Evolutionary conservation across 2,113 vertebrate genomes (phyloP).

Genomic region (Emydura subglobosa): DNA sequence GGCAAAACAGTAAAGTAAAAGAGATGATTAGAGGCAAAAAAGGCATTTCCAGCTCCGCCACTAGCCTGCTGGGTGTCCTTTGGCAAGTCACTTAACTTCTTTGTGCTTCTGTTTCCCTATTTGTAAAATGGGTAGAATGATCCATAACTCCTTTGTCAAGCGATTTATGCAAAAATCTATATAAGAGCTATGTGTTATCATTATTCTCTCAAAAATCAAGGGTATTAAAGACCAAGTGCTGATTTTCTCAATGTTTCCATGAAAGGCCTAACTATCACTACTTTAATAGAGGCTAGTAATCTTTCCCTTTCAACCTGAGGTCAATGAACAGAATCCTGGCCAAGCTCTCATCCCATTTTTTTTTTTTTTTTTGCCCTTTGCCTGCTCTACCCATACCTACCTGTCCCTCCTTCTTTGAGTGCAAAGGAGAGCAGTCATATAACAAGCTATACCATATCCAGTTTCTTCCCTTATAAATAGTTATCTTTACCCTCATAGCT

Average conservation of each 20-base stretch:
- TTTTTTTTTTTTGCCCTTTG: neutral
- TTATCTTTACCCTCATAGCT: neutral
- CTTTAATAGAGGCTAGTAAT: neutral
- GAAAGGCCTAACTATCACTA: neutral
- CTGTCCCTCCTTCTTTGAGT: too few relatives aligned
- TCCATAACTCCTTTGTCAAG: neutral
- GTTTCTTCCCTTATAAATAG: neutral
- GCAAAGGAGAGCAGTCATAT: too few relatives aligned
- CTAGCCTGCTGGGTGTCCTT: neutral
- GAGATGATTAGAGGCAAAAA: neutral
- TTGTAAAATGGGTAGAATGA: neutral
- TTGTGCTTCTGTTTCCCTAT: neutral
- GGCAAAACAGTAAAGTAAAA: too few relatives aligned
- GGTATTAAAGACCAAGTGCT: accelerated
- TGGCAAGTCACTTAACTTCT: neutral
- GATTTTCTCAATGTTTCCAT: neutral
- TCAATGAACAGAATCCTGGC: neutral
- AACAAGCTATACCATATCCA: neutral
- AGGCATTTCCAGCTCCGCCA: neutral
- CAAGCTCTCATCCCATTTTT: neutral
- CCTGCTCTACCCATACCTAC: too few relatives aligned
- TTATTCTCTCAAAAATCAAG: neutral
- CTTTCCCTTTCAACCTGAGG: neutral
- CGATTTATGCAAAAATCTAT: neutral
- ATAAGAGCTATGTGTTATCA: neutral